Evolutionary conservation across 2,888 invertebrate genomes (phyloP).

Genomic region (Ormyrus rosae): DNA sequence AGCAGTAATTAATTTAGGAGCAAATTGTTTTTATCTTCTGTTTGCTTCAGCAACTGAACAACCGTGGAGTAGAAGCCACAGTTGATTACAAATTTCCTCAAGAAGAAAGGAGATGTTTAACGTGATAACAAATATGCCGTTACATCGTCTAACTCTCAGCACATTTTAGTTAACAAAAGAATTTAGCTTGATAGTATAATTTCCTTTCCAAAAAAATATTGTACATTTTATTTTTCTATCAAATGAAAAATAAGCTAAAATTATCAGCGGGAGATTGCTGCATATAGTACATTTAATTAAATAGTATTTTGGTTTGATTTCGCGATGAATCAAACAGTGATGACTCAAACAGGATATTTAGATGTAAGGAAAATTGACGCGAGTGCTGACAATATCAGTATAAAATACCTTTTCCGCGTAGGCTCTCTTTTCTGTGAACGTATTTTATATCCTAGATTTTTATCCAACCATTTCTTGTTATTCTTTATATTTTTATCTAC

Average conservation of each 20-base stretch:
- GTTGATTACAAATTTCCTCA: constrained; percentile 69
- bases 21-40: constrained; percentile 86
- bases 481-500: constrained; percentile 2
- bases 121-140: constrained; percentile 63
- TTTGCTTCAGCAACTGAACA: constrained; percentile 89
- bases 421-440: constrained; percentile 27
- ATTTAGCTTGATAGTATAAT: constrained; percentile 25
- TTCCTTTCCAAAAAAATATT: constrained; percentile 36
- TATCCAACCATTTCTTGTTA: not conserved
- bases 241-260: constrained; percentile 17
- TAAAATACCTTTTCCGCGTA: constrained; percentile 10
- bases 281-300: constrained; percentile 28
- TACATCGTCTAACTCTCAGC: constrained; percentile 67
- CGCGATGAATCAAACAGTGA: constrained; percentile 42
- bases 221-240: constrained; percentile 25
- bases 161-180: constrained; percentile 61
- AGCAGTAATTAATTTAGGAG: constrained; percentile 84
- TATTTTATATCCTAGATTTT: too few species aligned
- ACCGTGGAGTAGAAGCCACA: constrained; percentile 78
- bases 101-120: constrained; percentile 61
- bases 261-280: constrained; percentile 37
- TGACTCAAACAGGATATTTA: constrained; percentile 50
- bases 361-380: constrained; percentile 43
- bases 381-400: constrained; percentile 54
- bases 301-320: constrained; percentile 51